Base-by-base conservation (phyloP, 1,140 invertebrate genomes). In the Philopotamus ludificatus region DNA sequence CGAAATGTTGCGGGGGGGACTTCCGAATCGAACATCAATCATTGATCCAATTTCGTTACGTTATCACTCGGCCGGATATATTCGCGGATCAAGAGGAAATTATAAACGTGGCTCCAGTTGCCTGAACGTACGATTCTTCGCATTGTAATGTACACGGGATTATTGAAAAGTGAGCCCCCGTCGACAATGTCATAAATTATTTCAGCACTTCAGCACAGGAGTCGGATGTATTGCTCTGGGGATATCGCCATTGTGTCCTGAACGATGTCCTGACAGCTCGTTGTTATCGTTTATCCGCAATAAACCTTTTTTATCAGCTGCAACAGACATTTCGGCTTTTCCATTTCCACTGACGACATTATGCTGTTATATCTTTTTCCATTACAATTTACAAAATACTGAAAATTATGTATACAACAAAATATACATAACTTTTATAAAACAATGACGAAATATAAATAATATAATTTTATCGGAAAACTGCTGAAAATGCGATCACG, bases 281-380 rank as follows among this genome's bases (percentile, higher is more conserved):
- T 45, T 18, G 44, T 45, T 45, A 45, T 45, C 47, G 18, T 50
- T 4, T 50, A 18, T 50, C 21, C 21, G 47, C 20, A 50, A 50
- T 50, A 50, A 50, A 50, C 47, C 18, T 18, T 18, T 50, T 50
- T 50, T 50, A 50, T 50, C 47, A 50, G 47, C 15, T 50, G 47
- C 47, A 50, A 16, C 47, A 50, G 47, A 21, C 28, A 34, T 34
- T 34, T 34, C 28, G 28, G 28, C 28, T 34, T 34, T 34, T 34
- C 28, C 28, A 34, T 34, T 34, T 34, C 28, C 28, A 34, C 28
- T 7, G 12, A 4, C 4, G 28, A 34, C 4, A 12, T 34, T 12
- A 34, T 34, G 28, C 12, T 34, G 4, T 34, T 34, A n/a, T n/a
- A n/a, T n/a, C n/a, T n/a, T n/a, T n/a, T n/a, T n/a, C n/a, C n/a